Evolutionary conservation across 2,113 vertebrate genomes (phyloP).

Genomic region (Glareola pratincola): DNA sequence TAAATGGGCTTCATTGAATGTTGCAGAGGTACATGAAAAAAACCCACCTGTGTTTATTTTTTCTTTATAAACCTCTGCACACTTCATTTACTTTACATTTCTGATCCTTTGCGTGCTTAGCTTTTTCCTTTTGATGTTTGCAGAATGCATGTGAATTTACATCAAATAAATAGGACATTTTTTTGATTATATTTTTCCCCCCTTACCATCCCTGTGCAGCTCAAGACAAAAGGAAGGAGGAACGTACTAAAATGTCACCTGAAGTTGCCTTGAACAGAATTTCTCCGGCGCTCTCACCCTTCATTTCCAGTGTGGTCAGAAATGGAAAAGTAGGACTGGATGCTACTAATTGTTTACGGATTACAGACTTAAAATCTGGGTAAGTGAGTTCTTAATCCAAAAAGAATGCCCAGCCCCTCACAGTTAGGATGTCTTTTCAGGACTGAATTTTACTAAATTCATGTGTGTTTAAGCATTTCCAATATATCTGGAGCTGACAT

Average conservation of each 20-base stretch:
- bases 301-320: slow-evolving; percentile 91
- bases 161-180: background rate
- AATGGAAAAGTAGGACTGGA: slow-evolving; percentile 96
- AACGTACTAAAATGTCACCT: slow-evolving; percentile 86
- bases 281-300: slow-evolving; percentile 88
- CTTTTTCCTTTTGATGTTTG: background rate
- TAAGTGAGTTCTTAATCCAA: slow-evolving; percentile 64
- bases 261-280: slow-evolving; percentile 94
- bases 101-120: rapidly evolving
- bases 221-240: slow-evolving; percentile 18
- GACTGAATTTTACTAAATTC: background rate
- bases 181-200: background rate
- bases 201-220: background rate
- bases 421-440: background rate
- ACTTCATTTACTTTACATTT: background rate
- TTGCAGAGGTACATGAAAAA: background rate
- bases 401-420: background rate
- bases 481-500: background rate
- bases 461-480: background rate
- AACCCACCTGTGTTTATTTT: background rate
- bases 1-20: background rate
- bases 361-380: slow-evolving; percentile 98
- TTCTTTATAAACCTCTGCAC: background rate
- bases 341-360: slow-evolving; percentile 92
- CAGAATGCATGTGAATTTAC: background rate